A percentile compares a stretch with the other conserved stretches of the same genome.
Conservation (phyloP, 2,888 invertebrate genomes). For the Oligia latruncula region DNA sequence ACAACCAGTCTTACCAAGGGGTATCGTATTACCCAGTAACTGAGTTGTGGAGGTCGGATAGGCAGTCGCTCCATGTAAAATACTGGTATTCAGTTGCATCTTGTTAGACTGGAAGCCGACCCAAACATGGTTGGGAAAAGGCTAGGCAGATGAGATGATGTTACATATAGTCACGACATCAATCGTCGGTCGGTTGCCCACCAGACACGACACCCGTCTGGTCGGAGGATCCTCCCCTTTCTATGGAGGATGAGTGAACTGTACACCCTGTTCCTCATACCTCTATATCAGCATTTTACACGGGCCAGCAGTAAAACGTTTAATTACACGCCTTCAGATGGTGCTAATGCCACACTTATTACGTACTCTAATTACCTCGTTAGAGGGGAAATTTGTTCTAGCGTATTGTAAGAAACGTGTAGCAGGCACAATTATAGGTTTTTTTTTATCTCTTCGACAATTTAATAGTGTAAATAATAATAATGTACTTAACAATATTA, state of each 20-base stretch:
- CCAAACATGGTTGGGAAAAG: too few relatives aligned
- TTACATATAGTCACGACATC: neutral
- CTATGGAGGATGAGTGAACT: neutral
- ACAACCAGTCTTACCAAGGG: neutral
- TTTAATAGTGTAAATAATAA: neutral
- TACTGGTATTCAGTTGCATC: neutral
- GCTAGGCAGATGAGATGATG: too few relatives aligned
- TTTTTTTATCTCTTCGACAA: neutral
- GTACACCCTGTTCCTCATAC: neutral
- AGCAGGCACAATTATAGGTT: neutral
- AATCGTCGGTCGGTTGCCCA: neutral
- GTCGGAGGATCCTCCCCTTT: neutral
- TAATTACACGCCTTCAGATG: slow-evolving; percentile 29
- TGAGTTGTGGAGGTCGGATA: neutral
- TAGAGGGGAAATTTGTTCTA: slow-evolving; percentile 24
- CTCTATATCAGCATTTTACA: slow-evolving; percentile 1
- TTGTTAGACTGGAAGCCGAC: neutral
- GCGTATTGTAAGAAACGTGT: slow-evolving; percentile 6
- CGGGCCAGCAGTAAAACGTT: slow-evolving; percentile 15
- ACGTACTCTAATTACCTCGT: slow-evolving; percentile 31
- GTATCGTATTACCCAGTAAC: neutral
- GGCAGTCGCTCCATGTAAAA: neutral
- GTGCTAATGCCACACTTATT: slow-evolving; percentile 18
- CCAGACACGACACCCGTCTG: neutral
- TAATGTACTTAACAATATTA: neutral